Percentiles rank a stretch among this genome's conserved stretches.
Evolutionary conservation across 1,140 invertebrate genomes (phyloP).

Genomic region (Monomorium pharaonis): DNA sequence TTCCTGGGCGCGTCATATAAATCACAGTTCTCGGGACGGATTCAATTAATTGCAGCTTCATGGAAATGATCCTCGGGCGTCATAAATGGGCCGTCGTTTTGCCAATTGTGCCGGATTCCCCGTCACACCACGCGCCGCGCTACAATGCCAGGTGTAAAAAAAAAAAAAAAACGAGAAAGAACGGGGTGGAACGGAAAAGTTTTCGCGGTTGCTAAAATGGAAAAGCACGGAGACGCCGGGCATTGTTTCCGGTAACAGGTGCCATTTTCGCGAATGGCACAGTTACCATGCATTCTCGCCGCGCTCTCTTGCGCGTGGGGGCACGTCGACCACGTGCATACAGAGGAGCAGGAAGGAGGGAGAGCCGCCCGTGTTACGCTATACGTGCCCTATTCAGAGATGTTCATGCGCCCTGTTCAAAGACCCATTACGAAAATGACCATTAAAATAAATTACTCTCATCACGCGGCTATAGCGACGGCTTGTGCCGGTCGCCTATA

Average conservation of each 20-base stretch:
- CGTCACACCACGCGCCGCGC: not conserved
- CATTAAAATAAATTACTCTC: constrained; percentile 81
- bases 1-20: not conserved
- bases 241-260: constrained; percentile 62
- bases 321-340: constrained; percentile 25
- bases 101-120: constrained; percentile 9
- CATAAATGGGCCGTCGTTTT: constrained; percentile 21
- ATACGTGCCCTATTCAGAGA: constrained; percentile 70
- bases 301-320: constrained; percentile 5
- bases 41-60: constrained; percentile 27
- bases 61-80: constrained; percentile 25
- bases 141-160: constrained; percentile 9
- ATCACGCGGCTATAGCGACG: constrained; percentile 51
- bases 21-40: not conserved
- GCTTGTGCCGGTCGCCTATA: constrained; percentile 37
- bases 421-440: constrained; percentile 82
- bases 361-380: constrained; percentile 16
- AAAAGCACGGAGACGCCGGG: constrained; percentile 24
- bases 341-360: not conserved
- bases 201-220: constrained; percentile 53
- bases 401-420: constrained; percentile 74
- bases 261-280: constrained; percentile 66
- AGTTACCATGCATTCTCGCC: constrained; percentile 56
- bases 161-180: constrained; percentile 8
- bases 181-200: constrained; percentile 12